These are phyloP conservation scores for Triops cancriformis DNA, from an alignment of 1,140 invertebrate genomes.

Conservation along the genomic window DNA sequence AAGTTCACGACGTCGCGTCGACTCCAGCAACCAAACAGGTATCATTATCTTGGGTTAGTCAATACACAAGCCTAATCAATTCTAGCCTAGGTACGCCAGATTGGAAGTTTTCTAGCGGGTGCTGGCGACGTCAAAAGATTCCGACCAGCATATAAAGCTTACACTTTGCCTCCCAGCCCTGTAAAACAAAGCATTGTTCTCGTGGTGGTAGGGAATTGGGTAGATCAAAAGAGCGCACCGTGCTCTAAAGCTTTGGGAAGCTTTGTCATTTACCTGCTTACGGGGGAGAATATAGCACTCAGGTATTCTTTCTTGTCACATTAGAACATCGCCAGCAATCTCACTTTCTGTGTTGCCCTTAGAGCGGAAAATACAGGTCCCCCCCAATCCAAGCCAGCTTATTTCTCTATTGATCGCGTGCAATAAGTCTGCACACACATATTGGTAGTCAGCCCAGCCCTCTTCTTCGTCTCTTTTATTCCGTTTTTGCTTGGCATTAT, in stretches of 20 bases:
- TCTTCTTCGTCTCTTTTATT: not conserved
- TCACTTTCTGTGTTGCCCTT: not conserved
- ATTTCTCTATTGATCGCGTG: not conserved
- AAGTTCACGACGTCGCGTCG: not conserved
- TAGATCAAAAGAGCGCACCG: not conserved
- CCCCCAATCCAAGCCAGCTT: not conserved
- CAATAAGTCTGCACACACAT: not conserved
- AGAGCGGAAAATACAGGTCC: not conserved
- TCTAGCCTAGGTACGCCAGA: not conserved
- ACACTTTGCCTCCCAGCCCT: not conserved
- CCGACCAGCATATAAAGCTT: not conserved
- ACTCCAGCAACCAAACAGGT: not conserved
- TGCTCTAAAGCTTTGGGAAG: not conserved
- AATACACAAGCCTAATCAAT: not conserved
- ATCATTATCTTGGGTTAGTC: not conserved
- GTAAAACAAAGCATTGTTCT: conserved; percentile 4
- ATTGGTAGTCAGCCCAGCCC: not conserved
- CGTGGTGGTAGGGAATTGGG: not conserved
- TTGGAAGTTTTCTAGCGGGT: not conserved
- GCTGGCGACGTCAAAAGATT: not conserved
- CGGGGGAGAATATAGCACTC: not conserved
- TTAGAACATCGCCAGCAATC: not conserved
- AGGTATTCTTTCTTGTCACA: not conserved
- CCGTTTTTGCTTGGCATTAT: not conserved
- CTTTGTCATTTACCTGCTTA: not conserved